Percentiles rank a stretch among this genome's conserved stretches.
phyloP scores from a whole-genome alignment of 2,888 invertebrate species.

The Rhingia campestris region DNA sequence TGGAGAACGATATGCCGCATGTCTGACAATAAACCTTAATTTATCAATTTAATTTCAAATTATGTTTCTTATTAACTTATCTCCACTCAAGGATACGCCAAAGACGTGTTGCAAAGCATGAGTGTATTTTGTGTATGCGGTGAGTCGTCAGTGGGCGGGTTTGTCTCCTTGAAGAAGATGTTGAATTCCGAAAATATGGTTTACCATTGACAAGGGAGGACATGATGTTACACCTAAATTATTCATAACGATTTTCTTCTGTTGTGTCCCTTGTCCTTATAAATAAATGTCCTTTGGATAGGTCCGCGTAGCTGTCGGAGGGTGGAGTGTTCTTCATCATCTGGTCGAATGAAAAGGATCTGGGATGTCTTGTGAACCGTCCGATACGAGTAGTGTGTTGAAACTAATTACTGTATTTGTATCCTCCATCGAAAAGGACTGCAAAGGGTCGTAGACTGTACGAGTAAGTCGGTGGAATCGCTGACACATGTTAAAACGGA shows the following conservation, averaged over 20 bases:
- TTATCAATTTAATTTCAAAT: slow-evolving; percentile 76
- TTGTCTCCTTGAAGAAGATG: slow-evolving; percentile 44
- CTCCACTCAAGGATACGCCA: slow-evolving; percentile 61
- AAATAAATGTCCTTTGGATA: slow-evolving; percentile 53
- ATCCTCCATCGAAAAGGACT: slow-evolving; percentile 40
- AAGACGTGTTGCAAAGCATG: slow-evolving; percentile 62
- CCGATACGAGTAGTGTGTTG: slow-evolving; percentile 28
- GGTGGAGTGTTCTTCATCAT: slow-evolving; percentile 41
- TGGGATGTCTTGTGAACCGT: slow-evolving; percentile 17
- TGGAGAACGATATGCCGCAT: slow-evolving; percentile 62
- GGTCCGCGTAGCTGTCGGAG: neutral
- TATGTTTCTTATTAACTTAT: slow-evolving; percentile 72
- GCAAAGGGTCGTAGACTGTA: neutral
- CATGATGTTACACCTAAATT: slow-evolving; percentile 74
- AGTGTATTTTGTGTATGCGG: neutral
- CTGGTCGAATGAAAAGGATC: slow-evolving; percentile 43
- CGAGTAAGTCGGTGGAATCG: slow-evolving; percentile 77
- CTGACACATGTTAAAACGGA: slow-evolving; percentile 82
- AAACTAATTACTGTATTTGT: slow-evolving; percentile 56
- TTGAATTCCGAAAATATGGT: slow-evolving; percentile 62
- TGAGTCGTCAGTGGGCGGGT: neutral
- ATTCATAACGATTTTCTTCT: slow-evolving; percentile 71
- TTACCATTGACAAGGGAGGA: slow-evolving; percentile 60
- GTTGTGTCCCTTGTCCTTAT: slow-evolving; percentile 66
- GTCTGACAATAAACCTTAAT: slow-evolving; percentile 77